Evolutionary conservation across 2,888 invertebrate species (phyloP).

Genomic region (Hipparchia sbordonii): DNA sequence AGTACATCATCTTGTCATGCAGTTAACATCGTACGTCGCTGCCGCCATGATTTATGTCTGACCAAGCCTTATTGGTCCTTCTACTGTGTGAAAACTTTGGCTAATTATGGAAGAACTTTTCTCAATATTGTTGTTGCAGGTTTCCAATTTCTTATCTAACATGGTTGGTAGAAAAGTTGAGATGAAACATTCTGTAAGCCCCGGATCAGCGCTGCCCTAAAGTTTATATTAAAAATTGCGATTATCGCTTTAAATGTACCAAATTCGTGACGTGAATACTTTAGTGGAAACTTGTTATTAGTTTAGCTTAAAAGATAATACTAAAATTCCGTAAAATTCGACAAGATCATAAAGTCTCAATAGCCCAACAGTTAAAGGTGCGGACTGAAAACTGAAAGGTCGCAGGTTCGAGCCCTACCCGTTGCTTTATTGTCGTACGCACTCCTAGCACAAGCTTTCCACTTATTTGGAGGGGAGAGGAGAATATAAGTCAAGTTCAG

Average conservation of each 20-base stretch:
- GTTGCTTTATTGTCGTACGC: too few relatives aligned
- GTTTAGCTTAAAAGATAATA: background rate
- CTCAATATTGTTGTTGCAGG: conserved; percentile 22
- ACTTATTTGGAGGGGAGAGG: too few relatives aligned
- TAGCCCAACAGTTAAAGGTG: too few relatives aligned
- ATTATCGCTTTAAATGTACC: conserved; percentile 30
- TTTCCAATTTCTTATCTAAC: conserved; percentile 34
- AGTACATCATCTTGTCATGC: too few relatives aligned
- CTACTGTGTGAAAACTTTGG: conserved; percentile 28
- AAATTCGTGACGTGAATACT: conserved; percentile 3
- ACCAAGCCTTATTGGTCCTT: conserved; percentile 15
- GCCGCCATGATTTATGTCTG: background rate
- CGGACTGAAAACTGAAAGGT: too few relatives aligned
- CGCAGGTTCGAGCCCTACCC: too few relatives aligned
- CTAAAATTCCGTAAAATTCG: background rate
- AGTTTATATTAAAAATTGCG: conserved; percentile 53
- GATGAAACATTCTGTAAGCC: conserved; percentile 37
- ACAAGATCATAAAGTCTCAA: background rate
- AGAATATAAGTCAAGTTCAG: too few relatives aligned
- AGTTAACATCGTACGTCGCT: too few relatives aligned
- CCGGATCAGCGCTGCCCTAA: conserved; percentile 39
- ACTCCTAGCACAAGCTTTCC: too few relatives aligned
- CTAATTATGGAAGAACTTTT: conserved; percentile 35
- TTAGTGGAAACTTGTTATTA: background rate
- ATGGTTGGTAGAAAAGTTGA: conserved; percentile 31